Evolutionary conservation across 2,888 invertebrate genomes (phyloP), one percentile per base, ranked within the genome.

Genomic region (Cheilosia grossa): DNA sequence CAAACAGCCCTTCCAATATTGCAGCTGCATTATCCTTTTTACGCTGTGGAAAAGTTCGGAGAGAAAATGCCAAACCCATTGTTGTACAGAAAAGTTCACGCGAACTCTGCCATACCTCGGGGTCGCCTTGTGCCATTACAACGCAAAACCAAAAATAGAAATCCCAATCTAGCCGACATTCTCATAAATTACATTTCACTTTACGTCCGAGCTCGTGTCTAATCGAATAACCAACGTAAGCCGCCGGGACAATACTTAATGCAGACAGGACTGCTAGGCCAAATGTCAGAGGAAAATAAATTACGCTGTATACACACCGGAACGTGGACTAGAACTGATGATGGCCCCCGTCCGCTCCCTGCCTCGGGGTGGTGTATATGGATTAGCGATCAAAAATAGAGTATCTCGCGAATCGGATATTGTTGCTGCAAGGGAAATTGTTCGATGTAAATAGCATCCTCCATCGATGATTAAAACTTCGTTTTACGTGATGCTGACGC

Each of bases 201-300:
- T 51, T 49, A 37, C 77, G 64, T 82, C 63, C 56, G 44, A 37
- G 58, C 64, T 69, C 58, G 58, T 83, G 79, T 83, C 80, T 74
- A 83, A 74, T 83, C 69, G 74, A 79, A 83, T 83, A 70, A 83
- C 64, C 21, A 59, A 63, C 64, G 69, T 80, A 74, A 80, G 69
- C 80, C 49, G 69, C 64, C 47, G 58, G 83, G 80, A 80, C 69
- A 80, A 83, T 74, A 64, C 63, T 72, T 67, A 73, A 82, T 78
- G 72, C 78, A 72, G 70, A 70, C 78, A 27, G 56, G 40, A 21
- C 9, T 21, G 63, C 47, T 21, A 74, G 74, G 49, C 67, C 69
- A 83, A 83, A 83, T 80, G 79, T 83, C 83, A 83, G 79, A 72
- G 72, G 53, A 27, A 66, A 79, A 83, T 69, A 83, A 74, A 83